These are phyloP conservation scores for Adelges cooleyi DNA, from an alignment of 1,140 invertebrate genomes.

Conservation along the genomic window DNA sequence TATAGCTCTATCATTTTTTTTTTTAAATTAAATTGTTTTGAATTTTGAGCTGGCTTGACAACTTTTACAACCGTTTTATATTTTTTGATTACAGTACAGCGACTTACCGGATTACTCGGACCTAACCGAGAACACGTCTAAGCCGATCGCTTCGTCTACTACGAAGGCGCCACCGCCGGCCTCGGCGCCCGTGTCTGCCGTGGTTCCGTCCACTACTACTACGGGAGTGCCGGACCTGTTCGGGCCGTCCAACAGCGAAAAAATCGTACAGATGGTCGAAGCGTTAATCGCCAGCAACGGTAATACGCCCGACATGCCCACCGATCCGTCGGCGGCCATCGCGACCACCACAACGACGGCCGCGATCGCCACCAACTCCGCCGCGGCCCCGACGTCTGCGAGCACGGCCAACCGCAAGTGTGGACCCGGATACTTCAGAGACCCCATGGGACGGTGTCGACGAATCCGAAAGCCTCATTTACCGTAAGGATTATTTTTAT, in stretches of 20 bases:
- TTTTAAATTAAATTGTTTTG: no score
- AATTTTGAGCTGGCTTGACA: no score
- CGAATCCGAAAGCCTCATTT: slow-evolving; percentile 33
- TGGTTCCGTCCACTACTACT: background rate
- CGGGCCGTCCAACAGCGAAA: background rate
- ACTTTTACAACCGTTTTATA: no score
- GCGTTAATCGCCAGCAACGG: slow-evolving; percentile 12
- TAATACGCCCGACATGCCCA: background rate
- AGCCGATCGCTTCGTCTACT: slow-evolving; percentile 2
- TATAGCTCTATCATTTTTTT: no score
- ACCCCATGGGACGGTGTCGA: slow-evolving; percentile 33
- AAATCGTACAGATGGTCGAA: slow-evolving; percentile 24
- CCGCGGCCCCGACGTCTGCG: background rate
- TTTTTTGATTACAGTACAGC: slow-evolving; percentile 36
- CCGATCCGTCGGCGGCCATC: background rate
- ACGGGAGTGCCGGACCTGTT: background rate
- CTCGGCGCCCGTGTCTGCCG: background rate
- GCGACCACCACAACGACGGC: background rate
- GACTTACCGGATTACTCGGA: slow-evolving; percentile 41
- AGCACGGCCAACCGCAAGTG: slow-evolving; percentile 30
- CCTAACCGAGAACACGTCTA: slow-evolving; percentile 39
- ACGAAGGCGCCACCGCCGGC: background rate
- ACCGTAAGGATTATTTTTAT: slow-evolving; percentile 30
- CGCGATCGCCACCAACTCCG: background rate
- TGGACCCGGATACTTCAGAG: slow-evolving; percentile 34